These are phyloP conservation scores for Adelges cooleyi DNA, from an alignment of 1,140 invertebrate genomes.

Conservation along the genomic window DNA sequence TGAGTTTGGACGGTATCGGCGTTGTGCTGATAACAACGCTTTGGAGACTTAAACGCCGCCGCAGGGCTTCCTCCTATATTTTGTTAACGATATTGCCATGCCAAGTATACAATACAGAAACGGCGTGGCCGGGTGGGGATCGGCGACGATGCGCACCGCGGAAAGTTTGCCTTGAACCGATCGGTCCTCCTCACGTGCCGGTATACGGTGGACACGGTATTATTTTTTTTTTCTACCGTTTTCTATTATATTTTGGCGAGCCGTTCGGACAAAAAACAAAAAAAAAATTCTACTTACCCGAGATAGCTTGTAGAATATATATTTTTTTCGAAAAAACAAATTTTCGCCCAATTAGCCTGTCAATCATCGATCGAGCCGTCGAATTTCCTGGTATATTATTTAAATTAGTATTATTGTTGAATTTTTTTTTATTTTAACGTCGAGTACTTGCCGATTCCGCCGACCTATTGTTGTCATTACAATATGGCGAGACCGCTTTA, in stretches of 20 bases:
- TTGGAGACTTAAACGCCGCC: slow-evolving; percentile 16
- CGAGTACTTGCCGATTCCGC: too few relatives aligned
- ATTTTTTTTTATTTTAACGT: too few relatives aligned
- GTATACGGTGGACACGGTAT: too few relatives aligned
- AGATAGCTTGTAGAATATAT: too few relatives aligned
- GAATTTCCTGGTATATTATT: too few relatives aligned
- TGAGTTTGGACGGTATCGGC: not conserved
- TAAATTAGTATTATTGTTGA: too few relatives aligned
- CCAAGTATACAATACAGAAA: not conserved
- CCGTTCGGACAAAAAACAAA: not conserved
- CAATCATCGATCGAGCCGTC: not conserved
- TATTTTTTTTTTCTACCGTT: not conserved
- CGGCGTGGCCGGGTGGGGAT: not conserved
- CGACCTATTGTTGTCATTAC: too few relatives aligned
- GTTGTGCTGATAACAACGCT: not conserved
- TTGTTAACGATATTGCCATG: too few relatives aligned
- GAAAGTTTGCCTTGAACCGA: slow-evolving; percentile 24
- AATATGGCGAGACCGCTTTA: too few relatives aligned
- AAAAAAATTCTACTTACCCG: not conserved
- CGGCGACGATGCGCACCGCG: not conserved
- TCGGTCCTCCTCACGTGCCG: too few relatives aligned
- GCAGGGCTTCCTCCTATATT: not conserved
- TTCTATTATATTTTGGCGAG: not conserved
- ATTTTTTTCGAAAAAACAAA: not conserved
- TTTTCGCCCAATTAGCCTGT: slow-evolving; percentile 17